Base-by-base conservation (phyloP, 2,797 vertebrate species). In the Fistularia tabacaria region DNA sequence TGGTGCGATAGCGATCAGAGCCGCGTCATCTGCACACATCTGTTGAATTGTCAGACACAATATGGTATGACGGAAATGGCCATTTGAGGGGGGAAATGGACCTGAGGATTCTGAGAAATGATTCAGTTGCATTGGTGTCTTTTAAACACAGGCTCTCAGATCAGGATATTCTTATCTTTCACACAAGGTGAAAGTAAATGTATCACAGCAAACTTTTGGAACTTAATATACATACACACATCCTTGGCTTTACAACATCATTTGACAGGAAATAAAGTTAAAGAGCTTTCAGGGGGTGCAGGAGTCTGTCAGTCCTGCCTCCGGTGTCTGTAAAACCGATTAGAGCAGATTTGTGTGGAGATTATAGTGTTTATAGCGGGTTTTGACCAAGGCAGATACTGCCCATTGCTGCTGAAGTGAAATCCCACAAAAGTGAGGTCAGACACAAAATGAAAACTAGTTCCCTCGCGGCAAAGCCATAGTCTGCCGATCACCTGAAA, bases 331-430 rank as follows among this genome's bases (percentile, higher is more conserved):
- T 51, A n/a, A 77, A 74, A 62, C 46, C 59, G 57, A 62, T 78
- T 65, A 52, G 41, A 53, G 36, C 43, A 69, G 71, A 76, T 79
- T 76, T 69, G 65, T 56, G 61, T 48, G 49, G 63, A 62, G 80
- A 81, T 80, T 45, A 45, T 76, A 72, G 62, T 51, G 57, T 68
- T 71, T 47, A 45, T 56, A 39, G 65, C 9, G 14, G 44, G 51
- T 62, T 42, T 52, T 59, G 71, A 13, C 11, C 61, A n/a, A 43
- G 36, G 7, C 38, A 63, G 59, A 71, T 54, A 46, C 58, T n/a
- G 52, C 54, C 62, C 53, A n/a, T 49, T 52, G 49, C 12, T 54
- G 58, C 53, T 40, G 38, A 62, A 6, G 15, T 3, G 0, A 68
- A 57, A 64, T 64, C 56, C 60, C 49, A 59, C 58, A 64, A 61